Evolutionary conservation across 2,113 vertebrate genomes (phyloP).

Genomic region (Xenopus laevis): DNA sequence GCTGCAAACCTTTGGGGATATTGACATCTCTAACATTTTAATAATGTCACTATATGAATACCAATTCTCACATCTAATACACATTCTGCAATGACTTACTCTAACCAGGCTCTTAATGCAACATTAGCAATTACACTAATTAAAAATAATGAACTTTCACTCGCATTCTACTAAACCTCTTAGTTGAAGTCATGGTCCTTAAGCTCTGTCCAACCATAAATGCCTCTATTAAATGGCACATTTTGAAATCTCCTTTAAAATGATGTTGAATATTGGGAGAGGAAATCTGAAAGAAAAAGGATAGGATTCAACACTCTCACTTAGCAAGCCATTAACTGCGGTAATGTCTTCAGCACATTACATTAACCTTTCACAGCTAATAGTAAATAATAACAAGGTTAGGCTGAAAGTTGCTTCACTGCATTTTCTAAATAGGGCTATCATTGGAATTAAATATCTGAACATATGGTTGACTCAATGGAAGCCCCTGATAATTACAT

Average conservation of each 20-base stretch:
- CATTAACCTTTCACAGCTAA: constrained; percentile 50
- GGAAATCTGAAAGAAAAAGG: neutral
- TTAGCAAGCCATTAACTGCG: constrained; percentile 16
- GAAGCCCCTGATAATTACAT: too few relatives aligned
- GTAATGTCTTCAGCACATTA: constrained; percentile 26
- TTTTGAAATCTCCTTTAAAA: constrained; percentile 73
- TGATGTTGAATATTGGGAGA: constrained; percentile 56
- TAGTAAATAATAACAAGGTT: constrained; percentile 46
- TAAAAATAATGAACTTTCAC: constrained; percentile 75
- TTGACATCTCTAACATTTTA: constrained; percentile 65
- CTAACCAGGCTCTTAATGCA: constrained; percentile 72
- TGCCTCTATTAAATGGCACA: constrained; percentile 57
- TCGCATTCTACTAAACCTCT: constrained; percentile 66
- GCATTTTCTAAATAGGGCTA: too few relatives aligned
- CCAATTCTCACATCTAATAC: constrained; percentile 66
- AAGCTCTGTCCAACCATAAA: constrained; percentile 57
- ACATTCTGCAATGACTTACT: constrained; percentile 71
- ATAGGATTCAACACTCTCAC: constrained; percentile 23
- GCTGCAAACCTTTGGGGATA: constrained; percentile 56
- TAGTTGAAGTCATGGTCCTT: constrained; percentile 52
- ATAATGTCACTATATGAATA: constrained; percentile 69
- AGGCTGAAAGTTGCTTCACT: too few relatives aligned
- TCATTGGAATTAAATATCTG: too few relatives aligned
- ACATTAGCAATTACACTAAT: constrained; percentile 74
- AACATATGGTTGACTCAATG: too few relatives aligned